A percentile compares a stretch with the other conserved stretches of the same genome.
Evolutionary conservation across 2,888 invertebrate species (phyloP).

Genomic region (Drosophila kokeensis): DNA sequence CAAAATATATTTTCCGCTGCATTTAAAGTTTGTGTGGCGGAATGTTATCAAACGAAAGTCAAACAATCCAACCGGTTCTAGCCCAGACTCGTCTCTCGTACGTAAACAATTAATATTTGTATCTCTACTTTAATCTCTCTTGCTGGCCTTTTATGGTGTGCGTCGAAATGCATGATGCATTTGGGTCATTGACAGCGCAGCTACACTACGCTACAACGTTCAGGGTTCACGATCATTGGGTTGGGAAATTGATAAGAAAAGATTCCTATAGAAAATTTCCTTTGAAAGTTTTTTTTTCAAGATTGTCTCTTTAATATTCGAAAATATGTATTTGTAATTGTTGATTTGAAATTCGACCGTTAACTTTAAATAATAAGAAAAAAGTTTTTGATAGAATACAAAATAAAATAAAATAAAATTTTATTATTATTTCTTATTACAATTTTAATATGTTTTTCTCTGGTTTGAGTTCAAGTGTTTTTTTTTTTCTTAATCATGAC

Average conservation of each 20-base stretch:
- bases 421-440: background rate
- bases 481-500: too few species aligned
- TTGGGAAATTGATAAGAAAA: too few species aligned
- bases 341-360: background rate
- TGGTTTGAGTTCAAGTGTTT: background rate
- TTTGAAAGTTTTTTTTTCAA: background rate
- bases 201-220: constrained; percentile 1
- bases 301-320: background rate
- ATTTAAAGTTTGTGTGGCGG: background rate
- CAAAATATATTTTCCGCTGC: background rate
- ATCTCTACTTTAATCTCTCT: background rate
- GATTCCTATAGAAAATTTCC: background rate
- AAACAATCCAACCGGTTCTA: constrained; percentile 1
- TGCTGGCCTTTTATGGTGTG: background rate
- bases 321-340: background rate
- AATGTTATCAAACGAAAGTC: background rate
- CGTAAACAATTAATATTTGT: background rate
- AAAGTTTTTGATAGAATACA: background rate
- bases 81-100: background rate
- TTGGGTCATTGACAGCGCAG: constrained; percentile 21
- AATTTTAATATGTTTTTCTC: background rate
- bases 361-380: background rate
- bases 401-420: background rate
- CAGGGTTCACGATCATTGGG: background rate
- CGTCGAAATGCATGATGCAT: constrained; percentile 6